Evolutionary conservation across 2,113 vertebrate species (phyloP), one percentile per base, ranked within the genome.

Genomic region (Circaetus gallicus): DNA sequence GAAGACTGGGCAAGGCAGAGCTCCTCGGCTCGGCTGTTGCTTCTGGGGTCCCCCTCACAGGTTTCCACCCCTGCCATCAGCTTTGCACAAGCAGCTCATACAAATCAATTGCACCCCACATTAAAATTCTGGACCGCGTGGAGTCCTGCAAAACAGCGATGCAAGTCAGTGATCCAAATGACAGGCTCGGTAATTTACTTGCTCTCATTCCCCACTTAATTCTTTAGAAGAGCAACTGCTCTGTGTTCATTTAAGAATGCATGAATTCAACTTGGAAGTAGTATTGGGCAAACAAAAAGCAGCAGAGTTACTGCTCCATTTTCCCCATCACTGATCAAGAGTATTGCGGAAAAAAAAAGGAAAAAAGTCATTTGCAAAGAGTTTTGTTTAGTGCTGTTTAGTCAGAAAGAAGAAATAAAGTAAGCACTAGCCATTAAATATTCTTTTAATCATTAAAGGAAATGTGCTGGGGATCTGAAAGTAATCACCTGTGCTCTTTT

Each of bases 151-250:
- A 94, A 97, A 96, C 89, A 83, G 79, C 10, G 84, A 97, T 89
- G 74, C 5, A 22, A 98, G 90, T 98, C 97, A 98, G 65, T 97
- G 97, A 97, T 93, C 93, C 96, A 96, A 85, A 79, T 95, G 96
- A 97, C 96, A 97, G 89, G 55, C 42, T 94, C 32, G 21, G 90
- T 96, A 96, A 98, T 98, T 97, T 95, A 91, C 95, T 97, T 94
- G 80, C 95, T 95, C 89, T 97, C 95, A 89, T 97, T 96, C 95
- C 89, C 95, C 90, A 91, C 93, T 97, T 96, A 96, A 96, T 98
- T 98, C 96, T 97, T 96, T 86, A 94, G 94, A 95, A 92, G 92
- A 97, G 92, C 95, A 92, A 95, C 93, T 94, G 90, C 74, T 95
- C 79, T 63, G 21, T 93, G 95, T 92, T 97, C 86, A 73, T 67